phyloP scores from a whole-genome alignment of 2,888 invertebrate species.

The Alsophila aescularia region DNA sequence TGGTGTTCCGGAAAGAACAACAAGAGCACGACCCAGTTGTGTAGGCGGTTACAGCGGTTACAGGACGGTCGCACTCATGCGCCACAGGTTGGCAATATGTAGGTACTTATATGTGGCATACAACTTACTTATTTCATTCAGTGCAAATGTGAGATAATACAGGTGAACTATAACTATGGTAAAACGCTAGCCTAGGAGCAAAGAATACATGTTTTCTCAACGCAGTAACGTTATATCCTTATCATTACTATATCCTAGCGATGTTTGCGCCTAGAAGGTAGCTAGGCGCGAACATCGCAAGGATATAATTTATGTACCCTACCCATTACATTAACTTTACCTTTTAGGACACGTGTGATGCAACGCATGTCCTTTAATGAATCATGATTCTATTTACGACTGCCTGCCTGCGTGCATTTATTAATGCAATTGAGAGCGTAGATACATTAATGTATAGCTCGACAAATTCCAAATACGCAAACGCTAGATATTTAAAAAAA shows the following conservation, averaged over 20 bases:
- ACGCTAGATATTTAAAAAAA: no score
- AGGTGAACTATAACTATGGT: no score
- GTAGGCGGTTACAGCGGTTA: conserved; percentile 35
- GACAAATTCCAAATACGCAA: neutral
- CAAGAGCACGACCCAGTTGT: conserved; percentile 53
- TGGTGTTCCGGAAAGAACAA: conserved; percentile 53
- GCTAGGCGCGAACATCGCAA: no score
- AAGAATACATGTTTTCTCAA: conserved; percentile 20
- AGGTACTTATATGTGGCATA: conserved; percentile 16
- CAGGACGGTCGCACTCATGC: conserved; percentile 75
- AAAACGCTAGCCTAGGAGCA: no score
- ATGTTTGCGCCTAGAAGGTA: no score
- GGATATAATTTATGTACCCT: conserved; percentile 29
- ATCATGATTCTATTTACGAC: conserved; percentile 27
- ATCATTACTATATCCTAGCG: no score
- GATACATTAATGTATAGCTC: neutral
- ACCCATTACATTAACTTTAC: conserved; percentile 27
- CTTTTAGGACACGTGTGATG: conserved; percentile 30
- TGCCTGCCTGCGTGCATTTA: conserved; percentile 1
- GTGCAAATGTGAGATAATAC: no score
- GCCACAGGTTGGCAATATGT: conserved; percentile 35
- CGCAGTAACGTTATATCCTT: no score
- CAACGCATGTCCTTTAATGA: conserved; percentile 30
- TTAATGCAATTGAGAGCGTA: conserved; percentile 9
- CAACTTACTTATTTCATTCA: conserved; percentile 32